These are phyloP conservation scores for Tor tambroides DNA, from an alignment of 2,113 vertebrate genomes.

Conservation along the genomic window DNA sequence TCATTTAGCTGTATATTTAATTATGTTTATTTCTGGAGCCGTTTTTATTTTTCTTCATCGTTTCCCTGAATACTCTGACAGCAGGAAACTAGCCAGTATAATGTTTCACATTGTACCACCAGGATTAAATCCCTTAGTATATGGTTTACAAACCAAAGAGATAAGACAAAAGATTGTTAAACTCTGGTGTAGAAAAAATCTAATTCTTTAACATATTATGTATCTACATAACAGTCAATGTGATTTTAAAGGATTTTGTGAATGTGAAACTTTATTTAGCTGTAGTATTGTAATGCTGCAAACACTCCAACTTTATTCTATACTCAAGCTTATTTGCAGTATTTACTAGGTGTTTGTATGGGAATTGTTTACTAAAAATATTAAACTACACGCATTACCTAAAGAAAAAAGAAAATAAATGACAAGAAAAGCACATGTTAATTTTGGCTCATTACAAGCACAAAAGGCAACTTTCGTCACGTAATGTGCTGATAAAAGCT, in stretches of 20 bases:
- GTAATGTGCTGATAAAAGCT: no score
- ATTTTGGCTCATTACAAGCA: not conserved
- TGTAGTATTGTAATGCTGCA: not conserved
- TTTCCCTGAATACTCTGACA: no score
- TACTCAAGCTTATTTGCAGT: not conserved
- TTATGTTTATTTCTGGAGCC: not conserved
- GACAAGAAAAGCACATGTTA: not conserved
- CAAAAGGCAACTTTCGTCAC: not conserved
- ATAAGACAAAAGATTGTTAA: constrained; percentile 48
- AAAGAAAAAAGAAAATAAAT: not conserved
- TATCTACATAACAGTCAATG: not conserved
- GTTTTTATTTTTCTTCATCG: not conserved
- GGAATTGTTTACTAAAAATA: not conserved
- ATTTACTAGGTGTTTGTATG: not conserved
- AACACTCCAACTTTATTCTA: not conserved
- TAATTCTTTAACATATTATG: not conserved
- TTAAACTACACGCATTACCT: not conserved
- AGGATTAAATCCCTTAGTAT: constrained; percentile 51
- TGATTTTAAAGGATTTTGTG: not conserved
- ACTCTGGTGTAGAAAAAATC: constrained; percentile 34
- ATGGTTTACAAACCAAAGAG: constrained; percentile 66
- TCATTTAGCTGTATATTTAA: not conserved
- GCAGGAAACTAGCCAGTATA: constrained; percentile 38
- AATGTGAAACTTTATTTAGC: not conserved
- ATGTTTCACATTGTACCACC: constrained; percentile 63